These are phyloP conservation scores for Cacoxenus indagator DNA, from an alignment of 2,888 invertebrate species.

Conservation along the genomic window DNA sequence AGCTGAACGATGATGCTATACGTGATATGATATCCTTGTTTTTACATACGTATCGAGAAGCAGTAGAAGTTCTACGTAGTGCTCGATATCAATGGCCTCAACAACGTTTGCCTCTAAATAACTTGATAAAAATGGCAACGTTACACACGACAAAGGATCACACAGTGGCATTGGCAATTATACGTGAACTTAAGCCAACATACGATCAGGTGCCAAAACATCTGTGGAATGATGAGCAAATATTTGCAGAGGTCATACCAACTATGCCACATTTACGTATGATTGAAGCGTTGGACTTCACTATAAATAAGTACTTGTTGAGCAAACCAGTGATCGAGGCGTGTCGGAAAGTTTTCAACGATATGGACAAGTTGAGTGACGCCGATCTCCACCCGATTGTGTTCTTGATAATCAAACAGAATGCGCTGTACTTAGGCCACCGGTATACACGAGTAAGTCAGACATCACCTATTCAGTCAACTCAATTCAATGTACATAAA, in stretches of 20 bases:
- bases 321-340: not conserved
- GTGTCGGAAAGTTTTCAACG: conserved; percentile 34
- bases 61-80: too few species aligned
- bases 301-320: conserved; percentile 32
- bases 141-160: conserved; percentile 49
- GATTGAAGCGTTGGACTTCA: conserved; percentile 50
- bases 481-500: too few species aligned
- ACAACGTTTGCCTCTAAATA: not conserved
- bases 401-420: conserved; percentile 52
- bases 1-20: conserved; percentile 30
- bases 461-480: too few species aligned
- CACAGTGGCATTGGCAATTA: conserved; percentile 47
- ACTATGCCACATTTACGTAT: conserved; percentile 56
- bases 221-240: conserved; percentile 37
- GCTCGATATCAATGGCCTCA: not conserved
- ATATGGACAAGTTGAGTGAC: conserved; percentile 40
- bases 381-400: conserved; percentile 57
- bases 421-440: too few species aligned
- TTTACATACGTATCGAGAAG: not conserved
- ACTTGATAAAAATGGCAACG: conserved; percentile 48
- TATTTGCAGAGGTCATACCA: conserved; percentile 53
- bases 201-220: conserved; percentile 61
- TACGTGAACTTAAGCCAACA: conserved; percentile 45
- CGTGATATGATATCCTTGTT: conserved; percentile 38
- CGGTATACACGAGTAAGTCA: too few species aligned